Base-by-base conservation (phyloP, 2,888 invertebrate species). In the Luperina testacea region DNA sequence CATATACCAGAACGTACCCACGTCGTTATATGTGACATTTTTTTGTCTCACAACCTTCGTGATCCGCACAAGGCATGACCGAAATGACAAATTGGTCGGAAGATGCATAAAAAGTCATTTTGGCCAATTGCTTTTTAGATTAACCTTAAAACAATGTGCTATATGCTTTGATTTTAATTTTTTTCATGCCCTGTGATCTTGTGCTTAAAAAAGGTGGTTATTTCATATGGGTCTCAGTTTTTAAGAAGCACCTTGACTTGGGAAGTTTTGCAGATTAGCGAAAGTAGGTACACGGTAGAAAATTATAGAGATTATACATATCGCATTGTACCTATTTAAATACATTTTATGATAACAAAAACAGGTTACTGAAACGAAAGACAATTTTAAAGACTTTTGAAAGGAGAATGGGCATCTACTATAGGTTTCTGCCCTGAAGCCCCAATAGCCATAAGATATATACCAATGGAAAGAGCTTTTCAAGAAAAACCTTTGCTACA, bases 41-140 rank as follows among this genome's bases (percentile, higher is more conserved):
- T 87, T 88, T 85, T 85, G 65, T 83, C 24, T 67, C 32, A 13
- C 45, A 84, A 86, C 88, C 88, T 89, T 89, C 79, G 67, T 45
- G 63, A 57, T 69, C 68, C 51, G 70, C 77, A 64, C 64, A 27
- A 57, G 27, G 45, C 79, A 79, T 80, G 87, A 84, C 87, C 81
- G 76, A 77, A 32, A 89, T 80, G 80, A 51, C 77, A 82, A 89
- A 78, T 88, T 85, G 72, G 48, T 75, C 63, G 84, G 71, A 76
- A 81, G 78, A 87, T 80, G 61, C 45, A 78, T 63, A 82, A 85
- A 85, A 87, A 72, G 48, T 61, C 45, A 74, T 70, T 67, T 79
- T 73, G 61, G 51, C 20, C 75, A 79, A 83, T 83, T 80, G 64
- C 65, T 76, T 45, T 83, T 38, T 57, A 79, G 72, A 87, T 84